A percentile compares a stretch with the other conserved stretches of the same genome.
These are phyloP conservation scores for Sarcophilus harrisii DNA, from an alignment of 2,797 vertebrate species.

Conservation along the genomic window DNA sequence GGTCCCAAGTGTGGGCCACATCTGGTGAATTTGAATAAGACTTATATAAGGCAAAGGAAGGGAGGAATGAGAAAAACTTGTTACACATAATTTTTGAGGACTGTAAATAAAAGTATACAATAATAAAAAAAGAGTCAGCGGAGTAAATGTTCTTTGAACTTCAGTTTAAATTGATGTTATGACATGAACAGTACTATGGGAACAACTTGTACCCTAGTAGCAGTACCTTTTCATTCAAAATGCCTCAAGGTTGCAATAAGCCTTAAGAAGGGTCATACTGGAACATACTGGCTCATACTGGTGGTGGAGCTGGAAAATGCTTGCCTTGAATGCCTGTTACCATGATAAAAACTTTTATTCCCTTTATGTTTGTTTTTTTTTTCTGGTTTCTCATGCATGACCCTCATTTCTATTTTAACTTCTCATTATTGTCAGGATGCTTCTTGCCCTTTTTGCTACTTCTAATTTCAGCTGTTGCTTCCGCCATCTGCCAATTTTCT, in stretches of 20 bases:
- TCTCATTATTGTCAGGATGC: not conserved
- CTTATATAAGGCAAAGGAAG: too few relatives aligned
- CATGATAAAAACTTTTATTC: not conserved
- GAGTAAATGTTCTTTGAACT: too few relatives aligned
- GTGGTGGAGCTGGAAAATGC: not conserved
- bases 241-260: not conserved
- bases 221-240: not conserved
- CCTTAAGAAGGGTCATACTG: not conserved
- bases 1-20: not conserved
- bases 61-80: too few relatives aligned
- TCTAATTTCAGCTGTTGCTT: constrained; percentile 4
- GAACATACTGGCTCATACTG: not conserved
- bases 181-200: too few relatives aligned
- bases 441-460: not conserved
- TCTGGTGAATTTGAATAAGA: not conserved
- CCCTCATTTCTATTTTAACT: not conserved
- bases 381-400: not conserved
- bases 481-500: not conserved
- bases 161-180: too few relatives aligned
- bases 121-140: too few relatives aligned
- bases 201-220: not conserved
- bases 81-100: too few relatives aligned
- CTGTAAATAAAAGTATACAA: too few relatives aligned
- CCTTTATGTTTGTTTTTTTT: not conserved
- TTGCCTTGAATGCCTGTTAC: not conserved